Base-by-base conservation (phyloP, 2,797 vertebrate genomes). In the Alectoris magna region DNA sequence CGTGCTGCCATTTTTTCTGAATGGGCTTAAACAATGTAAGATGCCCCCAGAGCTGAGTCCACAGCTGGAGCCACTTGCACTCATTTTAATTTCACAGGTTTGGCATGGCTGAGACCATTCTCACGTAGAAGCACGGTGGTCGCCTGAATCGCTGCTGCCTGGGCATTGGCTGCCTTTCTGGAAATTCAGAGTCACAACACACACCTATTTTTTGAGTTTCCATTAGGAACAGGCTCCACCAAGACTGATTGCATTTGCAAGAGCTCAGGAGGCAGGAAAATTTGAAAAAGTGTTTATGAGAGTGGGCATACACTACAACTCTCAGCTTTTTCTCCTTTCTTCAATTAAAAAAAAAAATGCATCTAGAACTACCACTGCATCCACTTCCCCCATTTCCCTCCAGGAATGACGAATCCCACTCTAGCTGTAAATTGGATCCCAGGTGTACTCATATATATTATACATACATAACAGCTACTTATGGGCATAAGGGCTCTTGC, bases 201-300 rank as follows among this genome's bases (percentile, higher is more conserved):
- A 76, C 41, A 95, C 92, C 95, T 93, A 87, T 71, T 93, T 95
- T 77, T 48, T 77, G 80, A 95, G 88, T 95, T 95, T 94, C 92
- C 93, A 96, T 96, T 86, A 92, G 77, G 87, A 96, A 86, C 93
- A 13, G 5, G 93, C 90, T 95, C 94, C 87, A 94, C 91, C 85
- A 90, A 88, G 90, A 92, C 53, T 74, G 87, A 95, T 80, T 0
- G 0, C 72, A 87, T 92, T 88, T 8, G 4, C 68, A 86, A 94
- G 74, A 84, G 85, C 87, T 92, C 89, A 87, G 90, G 84, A 92
- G 87, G 90, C 93, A 94, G 95, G 92, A 95, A 95, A 95, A 95
- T 79, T 79, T 95, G 85, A 91, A 93, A 73, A 93, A 90, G 94
- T 68, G 77, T 93, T 95, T 94, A 88, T 69, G 80, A 93, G 78